phyloP scores from a whole-genome alignment of 2,888 invertebrate genomes.

The Drosophila nr. fundita region DNA sequence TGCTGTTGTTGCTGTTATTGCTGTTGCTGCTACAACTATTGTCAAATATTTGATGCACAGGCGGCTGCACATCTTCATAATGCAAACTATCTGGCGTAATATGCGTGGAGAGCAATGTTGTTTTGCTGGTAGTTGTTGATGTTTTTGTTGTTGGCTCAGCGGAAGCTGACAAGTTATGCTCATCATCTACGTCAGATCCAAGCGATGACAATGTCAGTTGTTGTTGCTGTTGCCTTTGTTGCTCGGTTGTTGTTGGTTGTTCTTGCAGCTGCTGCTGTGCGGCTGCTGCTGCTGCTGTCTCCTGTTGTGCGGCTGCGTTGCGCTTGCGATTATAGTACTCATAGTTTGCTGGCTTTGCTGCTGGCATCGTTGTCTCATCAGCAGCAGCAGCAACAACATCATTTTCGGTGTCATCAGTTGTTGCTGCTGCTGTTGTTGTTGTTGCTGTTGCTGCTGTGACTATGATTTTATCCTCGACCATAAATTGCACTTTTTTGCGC shows the following conservation, averaged over 20 bases:
- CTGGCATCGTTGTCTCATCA: constrained; percentile 47
- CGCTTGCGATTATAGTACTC: constrained; percentile 82
- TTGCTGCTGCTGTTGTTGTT: constrained; percentile 46
- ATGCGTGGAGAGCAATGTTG: constrained; percentile 37
- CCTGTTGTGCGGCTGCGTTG: constrained; percentile 64
- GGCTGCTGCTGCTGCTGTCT: constrained; percentile 31
- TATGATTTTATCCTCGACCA: constrained; percentile 87
- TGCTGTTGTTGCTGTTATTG: constrained; percentile 26
- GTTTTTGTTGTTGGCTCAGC: constrained; percentile 48
- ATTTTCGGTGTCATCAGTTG: constrained; percentile 69
- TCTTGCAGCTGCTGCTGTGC: constrained; percentile 23
- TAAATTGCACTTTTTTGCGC: constrained; percentile 90
- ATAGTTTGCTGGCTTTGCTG: constrained; percentile 65
- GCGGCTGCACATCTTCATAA: constrained; percentile 76
- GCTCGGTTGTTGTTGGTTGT: constrained; percentile 20
- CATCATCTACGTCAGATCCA: constrained; percentile 73
- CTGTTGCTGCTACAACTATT: constrained; percentile 47
- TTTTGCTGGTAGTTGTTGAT: constrained; percentile 3
- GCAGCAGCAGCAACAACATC: constrained; percentile 30
- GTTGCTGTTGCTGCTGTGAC: constrained; percentile 46
- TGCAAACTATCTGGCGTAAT: constrained; percentile 74
- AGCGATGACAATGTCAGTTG: constrained; percentile 63
- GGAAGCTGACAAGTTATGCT: constrained; percentile 77
- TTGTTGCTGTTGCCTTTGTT: constrained; percentile 43
- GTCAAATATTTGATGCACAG: constrained; percentile 73